Evolutionary conservation across 2,113 vertebrate genomes (phyloP), one percentile per base, ranked within the genome.

Genomic region (Lamprologus lemairii): DNA sequence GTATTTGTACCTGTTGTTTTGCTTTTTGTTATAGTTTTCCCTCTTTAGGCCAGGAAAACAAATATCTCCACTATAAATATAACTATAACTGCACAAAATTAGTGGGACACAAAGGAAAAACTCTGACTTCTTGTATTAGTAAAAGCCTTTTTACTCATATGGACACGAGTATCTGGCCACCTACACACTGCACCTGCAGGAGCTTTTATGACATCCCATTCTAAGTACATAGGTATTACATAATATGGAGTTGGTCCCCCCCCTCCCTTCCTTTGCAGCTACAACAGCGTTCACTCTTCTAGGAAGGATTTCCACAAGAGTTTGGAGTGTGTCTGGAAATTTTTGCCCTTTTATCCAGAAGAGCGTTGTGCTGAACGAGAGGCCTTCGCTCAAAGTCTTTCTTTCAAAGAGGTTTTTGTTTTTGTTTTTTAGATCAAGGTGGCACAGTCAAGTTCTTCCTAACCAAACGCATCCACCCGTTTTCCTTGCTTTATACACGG

Each of bases 281-380:
- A 73, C 0, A 0, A 75, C 68, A 75, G 71, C 0, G 1, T 75
- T 31, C 0, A 1, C 71, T 47, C 9, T 28, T 75, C 40, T 78
- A 47, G 6, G 16, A 78, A 78, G 42, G 42, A 47, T 19, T 78
- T 75, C 71, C 21, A 28, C 42, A 75, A 47, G 71, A 75, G 40
- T 47, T 47, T 28, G 71, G 71, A 47, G 71, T 19, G 21, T 47
- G 71, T 47, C 23, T 75, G 23, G 42, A 26, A 78, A 49, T 49
- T 0, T 31, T 19, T 75, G 16, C 42, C 71, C 71, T 49, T 75
- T 75, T 47, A 47, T 31, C 42, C 23, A 75, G 23, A 75, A 49
- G 9, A 75, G 71, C 0, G 2, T 49, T 49, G 40, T 47, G 23
- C 26, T 49, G 42, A 75, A 19, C 1, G 2, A 31, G 6, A 3